Evolutionary conservation across 2,113 vertebrate species (phyloP).

Genomic region (Amphiprion percula): DNA sequence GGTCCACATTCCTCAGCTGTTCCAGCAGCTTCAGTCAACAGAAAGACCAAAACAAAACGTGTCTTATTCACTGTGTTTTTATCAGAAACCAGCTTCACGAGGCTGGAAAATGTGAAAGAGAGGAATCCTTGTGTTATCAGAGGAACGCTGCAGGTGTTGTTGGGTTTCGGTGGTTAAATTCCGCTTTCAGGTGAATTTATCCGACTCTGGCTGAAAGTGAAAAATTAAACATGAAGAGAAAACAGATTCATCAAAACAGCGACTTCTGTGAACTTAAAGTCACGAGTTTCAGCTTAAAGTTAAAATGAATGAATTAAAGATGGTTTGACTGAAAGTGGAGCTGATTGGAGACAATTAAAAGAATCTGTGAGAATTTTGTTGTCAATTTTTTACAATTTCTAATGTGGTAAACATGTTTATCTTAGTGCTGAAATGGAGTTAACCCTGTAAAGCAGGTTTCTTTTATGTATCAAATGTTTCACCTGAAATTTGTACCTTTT

Average conservation of each 20-base stretch:
- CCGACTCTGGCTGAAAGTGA: slow-evolving; percentile 12
- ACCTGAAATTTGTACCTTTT: too few relatives aligned
- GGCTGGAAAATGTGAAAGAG: not conserved
- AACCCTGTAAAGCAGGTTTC: too few relatives aligned
- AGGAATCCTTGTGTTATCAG: slow-evolving; percentile 11
- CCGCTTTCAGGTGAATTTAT: slow-evolving; percentile 2
- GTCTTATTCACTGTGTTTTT: not conserved
- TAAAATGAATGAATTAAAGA: too few relatives aligned
- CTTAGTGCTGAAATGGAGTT: too few relatives aligned
- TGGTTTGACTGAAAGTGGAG: too few relatives aligned
- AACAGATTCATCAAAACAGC: not conserved
- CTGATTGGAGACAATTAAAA: too few relatives aligned
- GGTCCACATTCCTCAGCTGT: slow-evolving; percentile 13
- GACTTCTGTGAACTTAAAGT: not conserved
- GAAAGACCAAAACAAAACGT: not conserved
- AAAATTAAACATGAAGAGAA: not conserved
- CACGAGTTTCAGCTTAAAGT: not conserved
- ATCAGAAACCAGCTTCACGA: not conserved
- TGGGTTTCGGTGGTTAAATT: slow-evolving; percentile 17
- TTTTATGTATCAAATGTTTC: too few relatives aligned
- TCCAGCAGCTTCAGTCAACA: slow-evolving; percentile 1
- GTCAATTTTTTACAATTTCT: too few relatives aligned
- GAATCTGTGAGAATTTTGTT: too few relatives aligned
- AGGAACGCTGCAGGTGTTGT: not conserved
- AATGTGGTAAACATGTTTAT: too few relatives aligned